Percentiles rank a stretch among this genome's conserved stretches.
phyloP scores from a whole-genome alignment of 1,140 invertebrate genomes.

The Coelopa frigida region DNA sequence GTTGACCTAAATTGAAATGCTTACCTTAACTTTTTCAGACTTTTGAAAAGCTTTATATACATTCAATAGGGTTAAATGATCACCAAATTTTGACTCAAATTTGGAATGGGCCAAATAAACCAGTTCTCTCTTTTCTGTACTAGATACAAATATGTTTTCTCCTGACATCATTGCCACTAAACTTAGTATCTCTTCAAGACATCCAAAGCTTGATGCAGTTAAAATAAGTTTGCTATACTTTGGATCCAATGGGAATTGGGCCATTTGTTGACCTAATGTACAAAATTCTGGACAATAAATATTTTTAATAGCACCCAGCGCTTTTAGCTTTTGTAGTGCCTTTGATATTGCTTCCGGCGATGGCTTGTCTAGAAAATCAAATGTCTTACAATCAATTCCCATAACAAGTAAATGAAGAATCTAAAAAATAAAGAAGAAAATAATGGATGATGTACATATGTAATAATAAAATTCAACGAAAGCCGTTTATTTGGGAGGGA shows the following conservation, averaged over 20 bases:
- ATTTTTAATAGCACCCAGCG: slow-evolving; percentile 66
- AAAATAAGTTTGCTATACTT: slow-evolving; percentile 79
- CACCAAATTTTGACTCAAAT: slow-evolving; percentile 80
- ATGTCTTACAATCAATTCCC: slow-evolving; percentile 70
- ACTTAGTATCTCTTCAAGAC: slow-evolving; percentile 70
- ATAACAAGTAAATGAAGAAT: slow-evolving; percentile 82
- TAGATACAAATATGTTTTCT: slow-evolving; percentile 54
- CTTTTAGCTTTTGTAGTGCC: slow-evolving; percentile 62
- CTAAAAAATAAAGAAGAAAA: too few relatives aligned
- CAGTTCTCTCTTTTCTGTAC: slow-evolving; percentile 54
- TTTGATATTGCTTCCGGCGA: slow-evolving; percentile 59
- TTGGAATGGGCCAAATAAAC: slow-evolving; percentile 64
- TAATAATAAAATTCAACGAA: too few relatives aligned
- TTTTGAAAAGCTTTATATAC: slow-evolving; percentile 74
- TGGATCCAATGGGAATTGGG: slow-evolving; percentile 87
- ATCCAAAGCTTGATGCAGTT: slow-evolving; percentile 66
- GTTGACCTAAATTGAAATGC: neutral
- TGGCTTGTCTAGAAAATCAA: slow-evolving; percentile 90
- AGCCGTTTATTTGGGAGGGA: too few relatives aligned
- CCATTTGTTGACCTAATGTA: slow-evolving; percentile 74
- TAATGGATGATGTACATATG: too few relatives aligned
- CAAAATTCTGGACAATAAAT: slow-evolving; percentile 54
- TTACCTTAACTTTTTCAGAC: slow-evolving; percentile 64
- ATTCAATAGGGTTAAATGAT: slow-evolving; percentile 89
- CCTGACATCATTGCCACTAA: slow-evolving; percentile 55